Base-by-base conservation (phyloP, 1,140 invertebrate species). In the Drosophila sproati region DNA sequence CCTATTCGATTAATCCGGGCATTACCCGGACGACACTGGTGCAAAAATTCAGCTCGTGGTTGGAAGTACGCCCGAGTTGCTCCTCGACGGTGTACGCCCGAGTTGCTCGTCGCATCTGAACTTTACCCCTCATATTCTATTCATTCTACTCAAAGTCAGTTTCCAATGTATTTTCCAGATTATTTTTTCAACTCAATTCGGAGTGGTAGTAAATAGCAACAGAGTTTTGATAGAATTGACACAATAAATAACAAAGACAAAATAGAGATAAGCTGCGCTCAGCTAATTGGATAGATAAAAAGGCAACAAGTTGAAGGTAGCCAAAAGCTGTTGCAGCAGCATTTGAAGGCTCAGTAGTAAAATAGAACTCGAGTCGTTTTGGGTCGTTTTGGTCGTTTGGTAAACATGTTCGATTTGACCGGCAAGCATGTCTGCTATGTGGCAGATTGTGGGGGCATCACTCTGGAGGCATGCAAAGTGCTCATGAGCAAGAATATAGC, bases 341-440 rank as follows among this genome's bases (percentile, higher is more conserved):
- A 50, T 20, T 48, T 12, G 35, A 57, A 39, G 8, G 32, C 28
- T 59, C 35, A 83, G 80, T 83, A 32, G 28, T 59, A 12, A 37
- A 69, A 60, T 5, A 72, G 51, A 64, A 70, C 52, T 61, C 45
- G 41, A 69, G 56, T 51, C 29, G 29, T 34, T 8, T 4, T 41
- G 12, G 66, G 51, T 10, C 2, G 10, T 20, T 20, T 20, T 20
- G 20, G 20, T 20, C 20, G 20, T 20, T 20, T 20, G 20, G 20
- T 20, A 60, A 87, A 54, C 70, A 91, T 92, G 90, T 89, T 64
- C 69, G 78, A 92, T 69, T 57, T 92, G 39, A 69, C 68, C 45
- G 91, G 90, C 2, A 92, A 92, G 68, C 74, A 92, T 77, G 74
- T 92, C 41, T 87, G 87, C 64, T 91, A 91, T 88, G 86, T 92